Base-by-base conservation (phyloP, 2,888 invertebrate genomes). In the Blastobasis lacticolella region DNA sequence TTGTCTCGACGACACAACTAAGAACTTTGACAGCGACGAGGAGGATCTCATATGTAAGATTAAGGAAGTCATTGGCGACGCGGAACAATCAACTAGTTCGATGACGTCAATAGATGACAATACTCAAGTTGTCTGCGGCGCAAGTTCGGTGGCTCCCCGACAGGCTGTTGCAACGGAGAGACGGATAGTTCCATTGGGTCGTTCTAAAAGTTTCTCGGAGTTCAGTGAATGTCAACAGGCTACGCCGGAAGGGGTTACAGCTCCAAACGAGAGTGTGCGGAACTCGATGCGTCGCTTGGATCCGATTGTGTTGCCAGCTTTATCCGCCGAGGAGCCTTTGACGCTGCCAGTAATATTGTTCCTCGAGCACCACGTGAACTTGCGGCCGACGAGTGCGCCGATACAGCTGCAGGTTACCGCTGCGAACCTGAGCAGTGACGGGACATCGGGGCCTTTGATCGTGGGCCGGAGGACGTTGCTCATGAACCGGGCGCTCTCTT, bases 31-130 rank as follows among this genome's bases (percentile, higher is more conserved):
- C 55, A 85, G 85, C 57, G 86, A 86, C 54, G 87, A 87, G 59
- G 84, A 84, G 37, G 88, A 89, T 74, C 79, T 86, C 60, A 82
- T 85, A 57, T 85, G 83, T 74, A 83, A 87, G 64, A 74, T 84
- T 56, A 84, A 83, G 57, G 79, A 81, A 61, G 75, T 76, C 55
- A 77, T 86, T 53, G 74, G 68, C 7, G 78, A 76, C 50, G 61
- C 67, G 42, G 69, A 67, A 10, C 64, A 62, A 47, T 66, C 71
- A 4, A 68, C 77, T n/a, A 74, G 71, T 52, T 71, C 69, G n/a
- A 73, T 67, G 41, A 78, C 72, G 64, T 82, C 81, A 7, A 50
- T 78, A 10, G 83, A 86, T 53, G 87, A 86, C 58, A 77, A 84
- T 62, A 76, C 80, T 49, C 77, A 86, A 75, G 83, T 86, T 37